Evolutionary conservation across 1,140 invertebrate species (phyloP), one percentile per base, ranked within the genome.

Genomic region (Anastatus disparis): DNA sequence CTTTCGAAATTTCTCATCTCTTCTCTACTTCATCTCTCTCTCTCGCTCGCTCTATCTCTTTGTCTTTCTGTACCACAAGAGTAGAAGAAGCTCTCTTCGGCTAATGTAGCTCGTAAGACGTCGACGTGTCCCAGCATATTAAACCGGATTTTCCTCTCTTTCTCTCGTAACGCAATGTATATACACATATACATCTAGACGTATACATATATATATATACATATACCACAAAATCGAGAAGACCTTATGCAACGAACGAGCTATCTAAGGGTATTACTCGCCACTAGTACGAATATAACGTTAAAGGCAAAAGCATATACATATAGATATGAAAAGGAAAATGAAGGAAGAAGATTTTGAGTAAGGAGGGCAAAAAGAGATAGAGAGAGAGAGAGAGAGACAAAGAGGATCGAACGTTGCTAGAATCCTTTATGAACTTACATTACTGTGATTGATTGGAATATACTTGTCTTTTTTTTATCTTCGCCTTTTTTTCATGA

Each of bases 61-160:
- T 52, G 46, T 63, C 61, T 50, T 35, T 63, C 22, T 12, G 17
- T 38, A 46, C n/a, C 0, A 27, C 2, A 20, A 38, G 44, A 58
- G 48, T 35, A 52, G 31, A n/a, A n/a, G 56, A 50, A 63, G 42
- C 46, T 10, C n/a, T n/a, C n/a, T n/a, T 17, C 22, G 22, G 65
- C 71, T 78, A 80, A 78, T 77, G 74, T 71, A 56, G 68, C 55
- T 75, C 53, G 70, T 59, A 71, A 71, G 70, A 72, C 63, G 71
- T 20, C 67, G 52, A 72, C 73, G 72, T 76, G 73, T 74, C 66
- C 74, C 61, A 59, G 73, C 66, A 72, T 76, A 77, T 71, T 77
- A 80, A 79, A 77, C 65, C 53, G 63, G 70, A 67, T 63, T 72
- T 67, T 71, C 56, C 67, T 69, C 64, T 70, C 58, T n/a, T n/a